Conservation (phyloP, 2,888 invertebrate genomes). For the Euzetes globulus region DNA sequence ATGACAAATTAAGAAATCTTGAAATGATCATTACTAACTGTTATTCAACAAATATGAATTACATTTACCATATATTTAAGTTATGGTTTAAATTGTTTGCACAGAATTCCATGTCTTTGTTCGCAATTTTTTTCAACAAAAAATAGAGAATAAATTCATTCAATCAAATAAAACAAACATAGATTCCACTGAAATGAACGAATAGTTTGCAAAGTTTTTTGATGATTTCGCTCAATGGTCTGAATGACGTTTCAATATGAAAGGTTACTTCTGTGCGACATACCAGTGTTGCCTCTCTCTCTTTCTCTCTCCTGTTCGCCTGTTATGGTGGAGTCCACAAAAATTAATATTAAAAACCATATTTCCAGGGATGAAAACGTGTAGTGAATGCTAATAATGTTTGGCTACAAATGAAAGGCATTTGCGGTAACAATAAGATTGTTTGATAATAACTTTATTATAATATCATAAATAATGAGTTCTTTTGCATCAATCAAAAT, state of each 20-base stretch:
- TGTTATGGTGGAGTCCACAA: background rate
- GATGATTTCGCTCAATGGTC: conserved; percentile 4
- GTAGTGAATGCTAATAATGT: background rate
- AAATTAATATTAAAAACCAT: background rate
- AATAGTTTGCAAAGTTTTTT: background rate
- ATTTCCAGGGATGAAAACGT: background rate
- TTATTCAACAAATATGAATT: background rate
- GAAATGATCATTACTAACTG: background rate
- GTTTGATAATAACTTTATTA: background rate
- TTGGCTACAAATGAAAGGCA: background rate
- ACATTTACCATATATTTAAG: background rate
- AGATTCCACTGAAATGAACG: background rate
- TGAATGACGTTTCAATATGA: background rate
- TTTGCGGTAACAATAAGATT: background rate
- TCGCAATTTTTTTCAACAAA: background rate
- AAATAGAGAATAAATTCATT: background rate
- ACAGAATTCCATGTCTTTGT: background rate
- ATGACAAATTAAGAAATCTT: background rate
- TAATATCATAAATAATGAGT: conserved; percentile 12
- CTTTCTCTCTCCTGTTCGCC: background rate
- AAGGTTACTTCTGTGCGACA: background rate
- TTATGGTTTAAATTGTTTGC: background rate
- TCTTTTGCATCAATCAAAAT: conserved; percentile 7
- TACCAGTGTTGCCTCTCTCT: too few species aligned
- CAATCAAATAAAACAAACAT: background rate